Base-by-base conservation (phyloP, 64 coral and sea anemone species). In the Porites australiensis region DNA sequence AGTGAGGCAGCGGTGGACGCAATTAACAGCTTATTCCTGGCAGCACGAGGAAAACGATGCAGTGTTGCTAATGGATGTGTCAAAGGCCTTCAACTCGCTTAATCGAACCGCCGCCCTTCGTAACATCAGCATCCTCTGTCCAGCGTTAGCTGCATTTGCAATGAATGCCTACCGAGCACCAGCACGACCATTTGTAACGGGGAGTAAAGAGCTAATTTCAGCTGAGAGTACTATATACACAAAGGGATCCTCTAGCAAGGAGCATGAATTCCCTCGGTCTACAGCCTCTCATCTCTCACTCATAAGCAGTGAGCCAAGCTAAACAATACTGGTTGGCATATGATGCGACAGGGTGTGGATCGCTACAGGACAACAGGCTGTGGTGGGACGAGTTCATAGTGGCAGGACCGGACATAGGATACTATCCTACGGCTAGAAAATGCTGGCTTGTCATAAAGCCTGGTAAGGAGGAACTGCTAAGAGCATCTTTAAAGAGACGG, bases 11-110 rank as follows among this genome's bases (percentile, higher is more conserved):
- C 74, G 23, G 79, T 80, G 4, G 45, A 80, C 58, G 77, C 50
- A 80, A 61, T 80, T 19, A 58, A 82, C 62, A 82, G n/a, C 14
- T 65, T 82, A 82, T 82, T 82, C 55, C 79, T n/a, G n/a, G n/a
- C n/a, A 82, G 44, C 79, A 82, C 27, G 55, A 60, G 23, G 19
- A 82, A 65, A 82, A 52, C 23, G 79, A 62, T 82, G 79, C 79
- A 62, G 79, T 82, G 3, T 21, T 82, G 53, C 62, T 82, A 60
- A 55, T 82, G 62, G 79, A 82, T 82, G 55, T 55, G 55, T 82
- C 79, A 82, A 82, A 82, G 5, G 58, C 79, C 52, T 82, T 82
- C 62, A 82, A 82, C 54, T 13, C 79, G 47, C 21, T 62, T 27
- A 82, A 82, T 15, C 52, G 79, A 82, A 19, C 46, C 21, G 77